phyloP scores from a whole-genome alignment of 2,113 vertebrate species.

The Caretta caretta region DNA sequence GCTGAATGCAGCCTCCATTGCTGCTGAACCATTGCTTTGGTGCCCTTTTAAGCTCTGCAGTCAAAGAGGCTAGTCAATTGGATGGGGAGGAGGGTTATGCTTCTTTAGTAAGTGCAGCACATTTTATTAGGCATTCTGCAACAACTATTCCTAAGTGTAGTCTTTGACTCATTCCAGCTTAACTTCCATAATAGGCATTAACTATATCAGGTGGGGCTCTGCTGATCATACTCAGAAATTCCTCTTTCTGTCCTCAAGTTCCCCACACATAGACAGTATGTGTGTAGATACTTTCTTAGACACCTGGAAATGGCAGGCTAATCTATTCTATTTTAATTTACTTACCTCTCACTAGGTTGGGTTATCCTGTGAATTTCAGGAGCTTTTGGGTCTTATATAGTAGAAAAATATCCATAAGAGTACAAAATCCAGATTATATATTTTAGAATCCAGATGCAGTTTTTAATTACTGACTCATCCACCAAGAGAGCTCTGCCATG shows the following conservation, averaged over 20 bases:
- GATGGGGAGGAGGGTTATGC: accelerated
- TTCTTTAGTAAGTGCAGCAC: too few species aligned
- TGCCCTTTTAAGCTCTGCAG: not conserved
- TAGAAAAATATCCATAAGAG: not conserved
- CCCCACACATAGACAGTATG: too few species aligned
- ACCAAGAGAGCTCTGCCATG: not conserved
- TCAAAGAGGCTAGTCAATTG: too few species aligned
- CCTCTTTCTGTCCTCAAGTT: too few species aligned
- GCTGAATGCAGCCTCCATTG: accelerated
- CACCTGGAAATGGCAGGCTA: too few species aligned
- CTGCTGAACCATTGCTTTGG: not conserved
- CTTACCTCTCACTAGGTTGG: not conserved
- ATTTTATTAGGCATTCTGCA: not conserved
- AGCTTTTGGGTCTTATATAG: not conserved
- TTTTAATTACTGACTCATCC: not conserved
- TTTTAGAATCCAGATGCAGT: not conserved
- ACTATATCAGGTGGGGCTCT: too few species aligned
- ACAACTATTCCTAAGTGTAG: not conserved
- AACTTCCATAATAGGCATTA: not conserved
- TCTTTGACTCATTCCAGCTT: not conserved
- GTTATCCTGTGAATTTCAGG: not conserved
- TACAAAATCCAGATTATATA: not conserved
- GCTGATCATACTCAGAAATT: not conserved
- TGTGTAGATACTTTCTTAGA: too few species aligned
- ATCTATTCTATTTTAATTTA: too few species aligned